These are phyloP conservation scores for Periplaneta americana DNA, from an alignment of 1,140 invertebrate genomes.

Conservation along the genomic window DNA sequence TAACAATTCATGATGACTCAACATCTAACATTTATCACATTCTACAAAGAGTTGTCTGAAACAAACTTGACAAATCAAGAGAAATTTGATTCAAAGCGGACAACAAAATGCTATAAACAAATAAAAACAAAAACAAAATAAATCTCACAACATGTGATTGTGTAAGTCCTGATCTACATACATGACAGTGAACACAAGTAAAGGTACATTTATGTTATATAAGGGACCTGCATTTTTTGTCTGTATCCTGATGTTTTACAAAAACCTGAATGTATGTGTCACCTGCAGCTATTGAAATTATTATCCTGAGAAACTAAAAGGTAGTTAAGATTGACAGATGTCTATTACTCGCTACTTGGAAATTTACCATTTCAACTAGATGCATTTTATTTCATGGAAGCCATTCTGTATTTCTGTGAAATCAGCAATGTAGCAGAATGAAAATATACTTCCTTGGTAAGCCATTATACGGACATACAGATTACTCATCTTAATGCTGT, in stretches of 20 bases:
- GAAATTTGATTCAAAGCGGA: background rate
- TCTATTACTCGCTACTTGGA: too few relatives aligned
- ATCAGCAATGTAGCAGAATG: background rate
- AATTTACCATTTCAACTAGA: background rate
- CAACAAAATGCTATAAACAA: background rate
- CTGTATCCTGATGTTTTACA: background rate
- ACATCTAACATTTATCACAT: background rate
- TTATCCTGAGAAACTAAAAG: background rate
- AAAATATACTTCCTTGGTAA: background rate
- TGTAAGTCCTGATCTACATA: background rate
- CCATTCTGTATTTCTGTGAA: background rate
- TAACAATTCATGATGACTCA: background rate
- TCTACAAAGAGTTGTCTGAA: background rate
- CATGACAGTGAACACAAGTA: background rate
- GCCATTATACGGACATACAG: background rate
- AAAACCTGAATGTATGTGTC: background rate
- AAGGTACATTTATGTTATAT: background rate
- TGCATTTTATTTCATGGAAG: background rate
- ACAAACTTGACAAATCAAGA: background rate
- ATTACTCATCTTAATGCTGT: background rate
- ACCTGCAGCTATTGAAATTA: background rate
- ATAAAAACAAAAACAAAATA: background rate
- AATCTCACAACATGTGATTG: background rate
- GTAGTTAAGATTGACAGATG: background rate
- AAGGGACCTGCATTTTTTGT: background rate